Evolutionary conservation across 1,140 invertebrate species (phyloP).

Genomic region (Trinorchestia longiramus): DNA sequence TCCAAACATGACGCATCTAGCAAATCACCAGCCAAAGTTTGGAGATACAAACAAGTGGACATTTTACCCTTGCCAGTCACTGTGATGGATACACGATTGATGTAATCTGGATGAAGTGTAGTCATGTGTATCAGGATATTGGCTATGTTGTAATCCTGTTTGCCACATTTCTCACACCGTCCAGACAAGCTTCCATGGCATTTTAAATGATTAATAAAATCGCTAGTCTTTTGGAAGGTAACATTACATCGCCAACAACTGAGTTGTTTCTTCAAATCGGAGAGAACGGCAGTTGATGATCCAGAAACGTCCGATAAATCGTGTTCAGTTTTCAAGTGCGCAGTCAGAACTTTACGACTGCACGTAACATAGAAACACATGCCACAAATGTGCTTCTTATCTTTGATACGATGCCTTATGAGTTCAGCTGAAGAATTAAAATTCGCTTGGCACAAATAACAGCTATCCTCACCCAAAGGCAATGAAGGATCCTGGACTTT

Average conservation of each 20-base stretch:
- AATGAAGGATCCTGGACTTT: not conserved
- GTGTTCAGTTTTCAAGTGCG: slow-evolving; percentile 60
- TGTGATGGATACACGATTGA: not conserved
- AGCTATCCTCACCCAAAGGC: slow-evolving; percentile 56
- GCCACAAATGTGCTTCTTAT: slow-evolving; percentile 65
- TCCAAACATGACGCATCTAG: slow-evolving; percentile 10
- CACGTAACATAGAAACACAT: slow-evolving; percentile 63
- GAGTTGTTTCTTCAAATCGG: slow-evolving; percentile 8
- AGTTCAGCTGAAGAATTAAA: slow-evolving; percentile 64
- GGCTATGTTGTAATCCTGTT: slow-evolving; percentile 35
- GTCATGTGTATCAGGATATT: slow-evolving; percentile 41
- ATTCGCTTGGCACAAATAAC: slow-evolving; percentile 59
- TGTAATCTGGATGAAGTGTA: slow-evolving; percentile 23
- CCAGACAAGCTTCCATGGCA: slow-evolving; percentile 6
- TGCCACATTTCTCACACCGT: slow-evolving; percentile 45
- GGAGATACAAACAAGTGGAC: not conserved
- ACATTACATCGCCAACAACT: slow-evolving; percentile 25
- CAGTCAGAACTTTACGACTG: slow-evolving; percentile 59
- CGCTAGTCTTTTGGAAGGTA: slow-evolving; percentile 13
- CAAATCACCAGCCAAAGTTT: slow-evolving; percentile 24
- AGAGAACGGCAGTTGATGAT: not conserved
- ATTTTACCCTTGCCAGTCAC: not conserved
- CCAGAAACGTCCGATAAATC: not conserved
- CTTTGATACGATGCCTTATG: slow-evolving; percentile 64
- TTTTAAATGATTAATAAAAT: slow-evolving; percentile 39